Conservation (phyloP, 1,140 invertebrate species). For the Lethrus apterus region DNA sequence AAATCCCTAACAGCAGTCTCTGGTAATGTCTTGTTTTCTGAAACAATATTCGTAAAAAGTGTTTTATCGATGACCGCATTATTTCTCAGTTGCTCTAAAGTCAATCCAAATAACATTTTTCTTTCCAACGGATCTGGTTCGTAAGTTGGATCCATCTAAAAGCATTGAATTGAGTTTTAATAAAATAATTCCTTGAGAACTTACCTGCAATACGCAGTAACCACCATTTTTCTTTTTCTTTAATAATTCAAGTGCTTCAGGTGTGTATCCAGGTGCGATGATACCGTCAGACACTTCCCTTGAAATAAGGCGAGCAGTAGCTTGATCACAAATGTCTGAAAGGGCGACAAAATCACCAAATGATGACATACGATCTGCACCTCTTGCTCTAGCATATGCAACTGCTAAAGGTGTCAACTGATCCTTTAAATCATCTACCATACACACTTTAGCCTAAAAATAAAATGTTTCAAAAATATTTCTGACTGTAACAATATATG, state of each 20-base stretch:
- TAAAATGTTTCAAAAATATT: neutral
- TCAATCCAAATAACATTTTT: conserved; percentile 85
- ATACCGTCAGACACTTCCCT: conserved; percentile 93
- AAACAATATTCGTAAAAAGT: conserved; percentile 81
- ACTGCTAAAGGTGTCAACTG: conserved; percentile 79
- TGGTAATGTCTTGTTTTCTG: conserved; percentile 61
- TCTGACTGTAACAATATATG: too few relatives aligned
- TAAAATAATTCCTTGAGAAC: neutral
- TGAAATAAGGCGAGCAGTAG: conserved; percentile 72
- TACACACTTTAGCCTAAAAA: conserved; percentile 76
- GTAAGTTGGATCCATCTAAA: conserved; percentile 82
- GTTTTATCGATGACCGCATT: conserved; percentile 74
- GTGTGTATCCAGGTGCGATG: conserved; percentile 84
- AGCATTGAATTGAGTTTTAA: neutral
- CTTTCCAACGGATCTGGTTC: conserved; percentile 73
- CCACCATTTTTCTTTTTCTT: conserved; percentile 92
- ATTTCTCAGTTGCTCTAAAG: conserved; percentile 87
- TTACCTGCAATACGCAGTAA: conserved; percentile 81
- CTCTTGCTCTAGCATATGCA: conserved; percentile 92
- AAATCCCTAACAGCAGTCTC: conserved; percentile 78
- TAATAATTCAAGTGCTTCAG: conserved; percentile 79
- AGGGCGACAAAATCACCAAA: conserved; percentile 97
- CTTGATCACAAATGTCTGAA: conserved; percentile 83
- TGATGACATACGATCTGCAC: conserved; percentile 97
- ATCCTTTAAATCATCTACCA: conserved; percentile 79